A percentile compares a stretch with the other conserved stretches of the same genome.
Conservation (phyloP, 2,888 invertebrate genomes). For the Heliconius charithonia region DNA sequence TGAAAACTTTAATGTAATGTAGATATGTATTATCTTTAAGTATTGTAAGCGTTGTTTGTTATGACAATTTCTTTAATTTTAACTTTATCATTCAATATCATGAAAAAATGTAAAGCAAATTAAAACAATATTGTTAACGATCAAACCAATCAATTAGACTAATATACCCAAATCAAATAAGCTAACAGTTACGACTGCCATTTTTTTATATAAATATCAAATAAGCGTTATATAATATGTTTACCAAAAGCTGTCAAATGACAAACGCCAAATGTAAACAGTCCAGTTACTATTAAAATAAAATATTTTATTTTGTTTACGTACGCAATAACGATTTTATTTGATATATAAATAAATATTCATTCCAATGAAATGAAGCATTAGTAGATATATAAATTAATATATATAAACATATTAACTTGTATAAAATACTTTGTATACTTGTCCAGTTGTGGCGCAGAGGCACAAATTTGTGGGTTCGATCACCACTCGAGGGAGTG, state of each 20-base stretch:
- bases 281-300: neutral
- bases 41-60: too few relatives aligned
- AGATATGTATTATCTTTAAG: too few relatives aligned
- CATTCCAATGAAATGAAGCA: neutral
- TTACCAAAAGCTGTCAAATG: conserved; percentile 21
- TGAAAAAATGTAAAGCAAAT: neutral
- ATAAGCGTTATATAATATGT: conserved; percentile 1
- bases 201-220: conserved; percentile 15
- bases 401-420: too few relatives aligned
- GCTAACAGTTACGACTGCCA: neutral
- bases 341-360: neutral
- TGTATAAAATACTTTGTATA: too few relatives aligned
- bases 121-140: neutral
- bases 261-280: conserved; percentile 15
- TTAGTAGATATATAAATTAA: too few relatives aligned
- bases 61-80: too few relatives aligned
- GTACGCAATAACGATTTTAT: neutral
- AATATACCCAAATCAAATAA: neutral
- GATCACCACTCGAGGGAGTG: too few relatives aligned
- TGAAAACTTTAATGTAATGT: too few relatives aligned
- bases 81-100: neutral
- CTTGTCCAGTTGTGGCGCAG: too few relatives aligned
- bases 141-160: neutral
- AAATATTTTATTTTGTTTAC: conserved; percentile 1
- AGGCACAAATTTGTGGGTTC: too few relatives aligned